Percentiles rank a stretch among this genome's conserved stretches.
Conservation (phyloP, 2,113 vertebrate genomes). For the Zeus faber region DNA sequence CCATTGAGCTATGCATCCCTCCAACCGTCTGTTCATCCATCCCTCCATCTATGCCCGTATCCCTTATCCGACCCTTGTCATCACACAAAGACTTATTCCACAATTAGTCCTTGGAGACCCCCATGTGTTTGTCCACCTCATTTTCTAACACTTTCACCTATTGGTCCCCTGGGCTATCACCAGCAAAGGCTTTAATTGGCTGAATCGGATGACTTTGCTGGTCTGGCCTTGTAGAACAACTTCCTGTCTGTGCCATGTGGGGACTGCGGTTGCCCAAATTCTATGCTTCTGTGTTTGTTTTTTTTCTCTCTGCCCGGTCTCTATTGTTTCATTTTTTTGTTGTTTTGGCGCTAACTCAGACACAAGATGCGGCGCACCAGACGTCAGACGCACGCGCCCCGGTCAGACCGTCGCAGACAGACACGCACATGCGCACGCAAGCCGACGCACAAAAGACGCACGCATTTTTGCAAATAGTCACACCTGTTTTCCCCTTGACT, state of each 20-base stretch:
- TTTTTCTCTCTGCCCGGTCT: not conserved
- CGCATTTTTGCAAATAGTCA: conserved; percentile 33
- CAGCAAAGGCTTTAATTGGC: conserved; percentile 40
- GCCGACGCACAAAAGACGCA: no score
- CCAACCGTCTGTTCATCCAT: conserved; percentile 31
- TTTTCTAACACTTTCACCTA: conserved; percentile 34
- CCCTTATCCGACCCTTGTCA: no score
- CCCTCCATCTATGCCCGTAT: no score
- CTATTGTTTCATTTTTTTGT: not conserved
- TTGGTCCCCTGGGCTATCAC: conserved; percentile 47
- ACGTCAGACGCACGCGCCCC: no score
- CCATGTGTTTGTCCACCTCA: conserved; percentile 30
- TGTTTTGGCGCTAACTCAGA: not conserved
- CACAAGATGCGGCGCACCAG: no score
- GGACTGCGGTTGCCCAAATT: not conserved
- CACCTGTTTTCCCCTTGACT: conserved; percentile 70
- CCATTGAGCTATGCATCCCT: conserved; percentile 27
- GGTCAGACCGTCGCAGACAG: not conserved
- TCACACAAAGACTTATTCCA: no score
- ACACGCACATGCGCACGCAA: conserved; percentile 13
- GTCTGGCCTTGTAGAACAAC: conserved; percentile 32
- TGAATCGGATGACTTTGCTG: conserved; percentile 15
- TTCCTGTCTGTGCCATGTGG: conserved; percentile 19
- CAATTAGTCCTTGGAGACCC: conserved; percentile 39
- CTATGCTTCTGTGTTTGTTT: not conserved